Base-by-base conservation (phyloP, 2,888 invertebrate species). In the Aporophyla lueneburgensis region DNA sequence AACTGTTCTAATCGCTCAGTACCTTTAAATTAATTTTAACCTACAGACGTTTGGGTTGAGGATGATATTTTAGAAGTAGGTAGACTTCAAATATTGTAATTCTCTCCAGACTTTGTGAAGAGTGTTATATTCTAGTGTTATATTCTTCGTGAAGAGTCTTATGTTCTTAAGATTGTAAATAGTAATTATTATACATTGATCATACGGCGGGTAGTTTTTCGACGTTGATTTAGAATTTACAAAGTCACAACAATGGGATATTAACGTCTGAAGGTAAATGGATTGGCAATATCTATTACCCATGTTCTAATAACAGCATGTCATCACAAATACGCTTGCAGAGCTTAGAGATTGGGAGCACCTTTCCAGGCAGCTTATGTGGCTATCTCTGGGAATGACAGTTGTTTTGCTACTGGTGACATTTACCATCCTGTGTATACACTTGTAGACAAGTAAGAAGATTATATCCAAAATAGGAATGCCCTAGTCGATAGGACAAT, bases 21-120 rank as follows among this genome's bases (percentile, higher is more conserved):
- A 81, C 76, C 51, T 76, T 76, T n/a, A 56, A 69, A 86, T 86
- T 74, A 78, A 86, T 78, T 78, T 76, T 10, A 68, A 4, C 21
- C 62, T 27, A 33, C 56, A 62, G 58, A 68, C 27, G 43, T 62
- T 71, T n/a, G 10, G 19, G 19, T 40, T 46, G 58, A 40, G 33
- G 27, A 65, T 62, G 54, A 70, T 76, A 68, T 62, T 83, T 71
- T 71, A 51, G 74, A 82, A 74, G 68, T 74, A 59, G 67, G 68
- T 74, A 59, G 67, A 40, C 59, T 74, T 83, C 71, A 74, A 84
- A 56, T 62, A 66, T 71, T 76, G 59, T 53, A 24, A 56, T 83
- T 65, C 59, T 54, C 40, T 61, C 1, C 58, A 27, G 58, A 61
- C 14, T 59, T 51, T 12, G 33, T 21, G 58, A 43, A 27, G n/a